phyloP scores from a whole-genome alignment of 1,140 invertebrate genomes.

The Octopus sinensis region DNA sequence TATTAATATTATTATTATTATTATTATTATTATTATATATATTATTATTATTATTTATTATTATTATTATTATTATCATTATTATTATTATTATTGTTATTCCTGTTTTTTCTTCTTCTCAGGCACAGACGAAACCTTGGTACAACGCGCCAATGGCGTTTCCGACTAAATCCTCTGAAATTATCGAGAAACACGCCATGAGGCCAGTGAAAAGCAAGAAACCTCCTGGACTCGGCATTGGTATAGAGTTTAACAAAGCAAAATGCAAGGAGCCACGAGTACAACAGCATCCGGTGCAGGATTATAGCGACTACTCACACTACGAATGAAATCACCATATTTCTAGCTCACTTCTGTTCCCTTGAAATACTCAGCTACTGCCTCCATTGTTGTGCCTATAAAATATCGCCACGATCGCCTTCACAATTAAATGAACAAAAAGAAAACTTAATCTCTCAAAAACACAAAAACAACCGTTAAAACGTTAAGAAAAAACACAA shows the following conservation, averaged over 20 bases:
- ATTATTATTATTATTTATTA: not conserved
- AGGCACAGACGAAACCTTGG: conserved; percentile 83
- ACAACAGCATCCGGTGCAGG: too few relatives aligned
- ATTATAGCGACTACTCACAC: too few relatives aligned
- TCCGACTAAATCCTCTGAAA: conserved; percentile 40
- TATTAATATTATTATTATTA: not conserved
- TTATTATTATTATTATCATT: not conserved
- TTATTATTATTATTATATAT: not conserved
- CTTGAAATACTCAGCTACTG: too few relatives aligned
- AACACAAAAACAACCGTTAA: too few relatives aligned
- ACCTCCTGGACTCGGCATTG: not conserved
- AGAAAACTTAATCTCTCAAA: too few relatives aligned
- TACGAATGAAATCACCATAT: too few relatives aligned
- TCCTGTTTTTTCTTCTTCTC: conserved; percentile 28
- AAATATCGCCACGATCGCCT: too few relatives aligned
- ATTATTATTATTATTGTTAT: not conserved
- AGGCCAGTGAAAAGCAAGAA: not conserved
- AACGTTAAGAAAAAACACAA: too few relatives aligned
- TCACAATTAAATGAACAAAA: too few relatives aligned
- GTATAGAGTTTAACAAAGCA: not conserved
- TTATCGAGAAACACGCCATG: not conserved
- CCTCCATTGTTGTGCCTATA: too few relatives aligned
- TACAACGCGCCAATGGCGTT: conserved; percentile 73
- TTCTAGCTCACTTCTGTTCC: too few relatives aligned
- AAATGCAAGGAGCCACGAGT: not conserved